Evolutionary conservation across 2,113 vertebrate species (phyloP), one percentile per base, ranked within the genome.

Genomic region (Danionella cerebrum): DNA sequence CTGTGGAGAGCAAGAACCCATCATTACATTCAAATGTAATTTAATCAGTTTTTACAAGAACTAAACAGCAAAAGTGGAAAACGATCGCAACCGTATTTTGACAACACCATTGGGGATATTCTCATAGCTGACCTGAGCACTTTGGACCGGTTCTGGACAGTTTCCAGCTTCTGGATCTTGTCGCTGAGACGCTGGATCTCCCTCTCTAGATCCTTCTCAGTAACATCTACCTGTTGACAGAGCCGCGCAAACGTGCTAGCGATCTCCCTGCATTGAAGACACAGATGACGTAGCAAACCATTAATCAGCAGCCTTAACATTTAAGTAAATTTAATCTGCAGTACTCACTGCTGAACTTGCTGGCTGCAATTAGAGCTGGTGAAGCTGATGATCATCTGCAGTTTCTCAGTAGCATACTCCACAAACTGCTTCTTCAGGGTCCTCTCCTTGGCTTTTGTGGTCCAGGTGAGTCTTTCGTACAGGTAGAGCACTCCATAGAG

Each of bases 361-460:
- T 95, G 93, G 79, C 93, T 98, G 70, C 96, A 98, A 77, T 94
- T 98, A 2, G 92, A 91, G 3, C 96, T 96, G 0, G 95, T 98
- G 25, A 98, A 90, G 70, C 86, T 94, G 74, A 98, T 90, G 0
- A 98, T 94, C 86, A 94, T 87, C 78, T 97, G 92, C 71, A 98
- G 90, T 62, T 94, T 97, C 41, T 98, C 91, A 0, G 91, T 89
- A 8, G 94, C 94, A 0, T 96, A 98, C 80, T 91, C 91, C n/a
- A 98, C 95, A 82, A 98, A 97, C 80, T 98, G 96, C 63, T 90
- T 89, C 72, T 98, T 98, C 60, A 98, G 89, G 25, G 91, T 76
- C 55, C 91, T 86, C 81, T 98, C 94, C 67, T 96, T 96, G 1
- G 95, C 95, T 65, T 84, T 92, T 0, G 91, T 95, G 36, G 95